Base-by-base conservation (phyloP, 2,113 vertebrate genomes). In the Perccottus glenii region DNA sequence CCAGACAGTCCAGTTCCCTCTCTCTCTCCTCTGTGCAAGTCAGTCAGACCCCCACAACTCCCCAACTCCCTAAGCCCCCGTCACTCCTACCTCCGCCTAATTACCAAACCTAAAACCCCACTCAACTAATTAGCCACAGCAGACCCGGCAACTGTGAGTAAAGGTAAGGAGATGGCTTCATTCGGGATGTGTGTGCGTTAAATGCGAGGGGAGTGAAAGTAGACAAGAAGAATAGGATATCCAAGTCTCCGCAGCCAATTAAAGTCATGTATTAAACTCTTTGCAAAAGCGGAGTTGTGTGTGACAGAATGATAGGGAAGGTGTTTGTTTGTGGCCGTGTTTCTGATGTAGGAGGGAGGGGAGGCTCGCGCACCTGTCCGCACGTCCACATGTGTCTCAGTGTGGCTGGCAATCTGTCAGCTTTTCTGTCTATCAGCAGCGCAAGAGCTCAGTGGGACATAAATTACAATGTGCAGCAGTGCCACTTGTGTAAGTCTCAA, bases 61-160 rank as follows among this genome's bases (percentile, higher is more conserved):
- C 84, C 86, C 73, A 86, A 83, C 82, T 85, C 88, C 87, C 88
- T 9, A 40, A 87, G 85, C 86, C 88, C 85, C 85, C 85, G 84
- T 90, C 85, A 89, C 68, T 88, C 81, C 83, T 83, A 80, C 85
- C 87, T 76, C 79, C 35, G 81, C 87, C 85, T 88, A 87, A 92
- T 89, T 90, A 88, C 87, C 91, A 88, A 93, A 91, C 93, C 94
- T 87, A 91, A 91, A 88, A 93, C 91, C 90, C 92, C 92, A 92
- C 92, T 89, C 90, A 91, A 91, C 93, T 94, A 95, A 95, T 96
- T 94, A 94, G 94, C 94, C 95, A 95, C 90, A 86, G 88, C 90
- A 93, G 92, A 92, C 93, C 93, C 94, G 93, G 90, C 92, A 91
- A 94, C 91, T 90, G 90, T 93, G 94, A 95, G 88, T 94, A 94